Base-by-base conservation (phyloP, 2,797 vertebrate genomes). In the Arnoldichthys spilopterus region DNA sequence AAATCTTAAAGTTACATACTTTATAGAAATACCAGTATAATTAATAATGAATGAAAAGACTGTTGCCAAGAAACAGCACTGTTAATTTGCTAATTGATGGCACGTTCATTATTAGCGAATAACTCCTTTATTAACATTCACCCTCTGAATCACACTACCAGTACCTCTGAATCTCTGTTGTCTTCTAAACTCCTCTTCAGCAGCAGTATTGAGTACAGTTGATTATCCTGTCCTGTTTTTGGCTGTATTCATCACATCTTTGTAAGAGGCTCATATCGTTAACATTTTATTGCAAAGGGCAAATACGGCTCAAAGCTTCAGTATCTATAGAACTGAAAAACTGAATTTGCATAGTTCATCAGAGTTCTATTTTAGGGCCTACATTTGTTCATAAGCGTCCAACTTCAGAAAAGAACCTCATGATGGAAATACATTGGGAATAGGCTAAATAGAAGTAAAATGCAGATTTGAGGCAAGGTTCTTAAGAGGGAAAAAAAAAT, bases 401-500 rank as follows among this genome's bases (percentile, higher is more conserved):
- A 72, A 43, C 37, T 63, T 40, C 30, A 26, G 15, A 45, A 18
- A 74, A 9, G 72, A 66, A 37, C 62, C 70, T 43, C 34, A 58
- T n/a, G 16, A 63, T 13, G 18, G 8, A 28, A 71, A 34, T 7
- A 54, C 30, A 22, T 20, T 12, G 11, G 22, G 26, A 49, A 22
- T 18, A 49, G 43, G 6, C 24, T 61, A 58, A 68, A 12, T 51
- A n/a, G 6, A 66, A 76, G 20, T 8, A 37, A 30, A 49, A 56
- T 47, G 24, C 24, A 68, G 58, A 62, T 77, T 78, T 43, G 8
- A 74, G 56, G 69, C 18, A 32, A 15, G 26, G 45, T 87, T 86
- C 85, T 80, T 87, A 77, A 87, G 80, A 58, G 51, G 82, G 85
- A 8, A 6, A 18, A 22, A 22, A 53, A 18, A 86, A 47, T 12